Base-by-base conservation (phyloP, 2,888 invertebrate genomes). In the Corbicula japonica region DNA sequence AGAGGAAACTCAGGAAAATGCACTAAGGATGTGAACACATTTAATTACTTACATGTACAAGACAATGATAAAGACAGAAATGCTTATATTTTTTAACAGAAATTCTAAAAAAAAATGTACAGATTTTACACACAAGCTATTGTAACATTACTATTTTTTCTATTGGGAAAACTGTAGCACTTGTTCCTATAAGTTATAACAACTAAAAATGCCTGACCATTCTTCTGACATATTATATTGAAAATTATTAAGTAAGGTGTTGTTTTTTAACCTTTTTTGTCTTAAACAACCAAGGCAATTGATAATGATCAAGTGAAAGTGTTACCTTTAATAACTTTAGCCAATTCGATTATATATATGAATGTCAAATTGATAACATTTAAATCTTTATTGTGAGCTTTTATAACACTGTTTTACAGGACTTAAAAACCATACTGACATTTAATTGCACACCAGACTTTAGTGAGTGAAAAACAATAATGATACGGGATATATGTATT, bases 191-290 rank as follows among this genome's bases (percentile, higher is more conserved):
- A n/a, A n/a, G n/a, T 50, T 50, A 50, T 50, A 23, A 18, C 10
- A 50, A 8, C 10, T 50, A 48, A 48, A 48, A 48, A 48, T 48
- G 48, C 48, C 48, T 23, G 12, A 48, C 48, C n/a, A 48, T 48
- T 48, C n/a, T 48, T 48, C 48, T 48, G n/a, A 48, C 8, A 48
- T n/a, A n/a, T n/a, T n/a, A n/a, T n/a, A n/a, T 48, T 48, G 48
- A 6, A 48, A 48, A 48, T 48, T 48, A 12, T 48, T 12, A 48
- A 48, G 21, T 5, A 48, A 12, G 48, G 48, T 48, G 48, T 48
- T 48, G n/a, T n/a, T n/a, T n/a, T n/a, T n/a, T n/a, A n/a, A n/a
- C n/a, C n/a, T n/a, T n/a, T n/a, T n/a, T n/a, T n/a, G n/a, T n/a
- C n/a, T n/a, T n/a, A n/a, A n/a, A n/a, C n/a, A n/a, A n/a, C n/a